Percentiles rank a stretch among this genome's conserved stretches.
These are phyloP conservation scores for Thymelicus sylvestris DNA, from an alignment of 2,888 invertebrate species.

Conservation along the genomic window DNA sequence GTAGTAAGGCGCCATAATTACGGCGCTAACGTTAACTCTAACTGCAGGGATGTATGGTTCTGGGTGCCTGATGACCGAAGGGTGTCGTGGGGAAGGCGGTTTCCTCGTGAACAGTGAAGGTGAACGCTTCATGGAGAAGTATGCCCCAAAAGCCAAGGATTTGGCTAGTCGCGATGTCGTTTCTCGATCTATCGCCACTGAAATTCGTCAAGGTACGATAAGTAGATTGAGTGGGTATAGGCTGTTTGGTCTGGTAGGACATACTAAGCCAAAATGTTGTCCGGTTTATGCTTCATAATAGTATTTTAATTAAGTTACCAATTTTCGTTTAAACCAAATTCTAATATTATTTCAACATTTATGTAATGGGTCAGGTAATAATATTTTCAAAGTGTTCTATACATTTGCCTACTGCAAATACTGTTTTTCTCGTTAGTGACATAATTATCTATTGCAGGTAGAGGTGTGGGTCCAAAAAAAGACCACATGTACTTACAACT, in stretches of 20 bases:
- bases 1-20: too few relatives aligned
- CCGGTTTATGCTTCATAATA: too few relatives aligned
- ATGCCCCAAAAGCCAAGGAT: conserved; percentile 99
- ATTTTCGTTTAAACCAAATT: too few relatives aligned
- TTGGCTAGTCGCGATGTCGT: conserved; percentile 99
- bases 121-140: conserved; percentile 98
- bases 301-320: too few relatives aligned
- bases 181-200: conserved; percentile 97
- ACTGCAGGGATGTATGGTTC: conserved; percentile 96
- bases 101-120: conserved; percentile 97
- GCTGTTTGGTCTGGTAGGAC: too few relatives aligned
- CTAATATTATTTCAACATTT: too few relatives aligned
- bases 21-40: background rate
- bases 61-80: conserved; percentile 99
- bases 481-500: conserved; percentile 97
- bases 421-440: too few relatives aligned
- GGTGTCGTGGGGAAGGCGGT: conserved; percentile 98
- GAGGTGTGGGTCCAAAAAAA: conserved; percentile 97
- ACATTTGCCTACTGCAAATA: too few relatives aligned
- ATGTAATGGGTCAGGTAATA: too few relatives aligned
- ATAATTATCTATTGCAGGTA: conserved; percentile 64
- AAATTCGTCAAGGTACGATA: conserved; percentile 89
- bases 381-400: too few relatives aligned
- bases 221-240: too few relatives aligned
- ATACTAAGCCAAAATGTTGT: too few relatives aligned